Conservation (phyloP, 2,113 vertebrate genomes). For the Brevimyrus niger region DNA sequence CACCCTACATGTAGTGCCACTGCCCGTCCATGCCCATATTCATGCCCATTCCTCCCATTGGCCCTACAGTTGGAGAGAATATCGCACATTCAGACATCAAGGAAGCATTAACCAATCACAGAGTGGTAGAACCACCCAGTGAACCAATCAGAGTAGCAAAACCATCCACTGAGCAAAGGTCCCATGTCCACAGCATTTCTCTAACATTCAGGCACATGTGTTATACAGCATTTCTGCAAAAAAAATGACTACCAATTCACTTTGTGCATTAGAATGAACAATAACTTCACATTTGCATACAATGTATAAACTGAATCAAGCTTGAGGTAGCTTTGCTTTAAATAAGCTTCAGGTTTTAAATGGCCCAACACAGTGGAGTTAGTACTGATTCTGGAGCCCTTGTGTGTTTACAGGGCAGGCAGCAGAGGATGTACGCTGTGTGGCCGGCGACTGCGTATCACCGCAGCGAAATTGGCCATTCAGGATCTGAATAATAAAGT, state of each 20-base stretch:
- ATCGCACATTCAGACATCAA: conserved; percentile 36
- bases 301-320: neutral
- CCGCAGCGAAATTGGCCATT: neutral
- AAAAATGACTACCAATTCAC: neutral
- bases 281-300: neutral
- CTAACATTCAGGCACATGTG: neutral
- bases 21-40: conserved; percentile 99
- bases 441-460: neutral
- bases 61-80: conserved; percentile 85
- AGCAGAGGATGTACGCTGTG: neutral
- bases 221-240: neutral
- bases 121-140: neutral
- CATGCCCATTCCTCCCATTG: conserved; percentile 99
- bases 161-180: neutral
- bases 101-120: neutral
- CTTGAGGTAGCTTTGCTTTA: neutral
- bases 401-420: too few relatives aligned
- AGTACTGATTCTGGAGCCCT: neutral
- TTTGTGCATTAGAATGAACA: neutral
- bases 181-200: neutral
- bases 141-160: neutral
- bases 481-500: neutral
- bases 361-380: neutral
- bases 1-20: conserved; percentile 99
- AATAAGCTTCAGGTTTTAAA: neutral